These are phyloP conservation scores for Brienomyrus brachyistius DNA, from an alignment of 2,113 vertebrate species.

Conservation along the genomic window DNA sequence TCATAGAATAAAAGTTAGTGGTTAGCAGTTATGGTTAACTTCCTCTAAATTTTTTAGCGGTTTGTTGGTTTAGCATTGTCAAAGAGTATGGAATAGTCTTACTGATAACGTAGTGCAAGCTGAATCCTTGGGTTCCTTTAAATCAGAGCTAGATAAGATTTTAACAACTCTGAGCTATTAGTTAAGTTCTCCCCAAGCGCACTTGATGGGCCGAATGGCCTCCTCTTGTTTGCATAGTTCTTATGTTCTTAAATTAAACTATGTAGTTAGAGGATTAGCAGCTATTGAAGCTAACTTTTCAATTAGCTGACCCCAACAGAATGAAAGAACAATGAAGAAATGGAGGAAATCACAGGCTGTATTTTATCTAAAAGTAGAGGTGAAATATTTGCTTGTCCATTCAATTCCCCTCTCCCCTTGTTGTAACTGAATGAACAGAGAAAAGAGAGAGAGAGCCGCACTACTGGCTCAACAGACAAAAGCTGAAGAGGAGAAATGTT, in stretches of 20 bases:
- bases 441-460: conserved; percentile 12
- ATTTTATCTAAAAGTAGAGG: background rate
- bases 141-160: too few relatives aligned
- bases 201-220: too few relatives aligned
- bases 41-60: background rate
- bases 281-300: too few relatives aligned
- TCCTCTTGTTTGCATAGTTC: too few relatives aligned
- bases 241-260: too few relatives aligned
- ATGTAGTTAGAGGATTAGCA: background rate
- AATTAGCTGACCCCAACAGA: too few relatives aligned
- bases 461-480: conserved; percentile 27
- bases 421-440: conserved; percentile 14
- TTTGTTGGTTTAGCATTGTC: background rate
- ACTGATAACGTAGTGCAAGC: too few relatives aligned
- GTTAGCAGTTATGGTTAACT: background rate
- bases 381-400: background rate
- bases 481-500: conserved; percentile 18
- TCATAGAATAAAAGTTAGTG: too few relatives aligned
- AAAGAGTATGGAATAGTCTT: too few relatives aligned
- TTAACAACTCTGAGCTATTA: too few relatives aligned
- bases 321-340: background rate
- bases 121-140: too few relatives aligned
- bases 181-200: too few relatives aligned
- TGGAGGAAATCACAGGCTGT: background rate
- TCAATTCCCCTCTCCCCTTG: background rate